Conservation (phyloP, 2,888 invertebrate genomes). For the Ypsolopha sequella region DNA sequence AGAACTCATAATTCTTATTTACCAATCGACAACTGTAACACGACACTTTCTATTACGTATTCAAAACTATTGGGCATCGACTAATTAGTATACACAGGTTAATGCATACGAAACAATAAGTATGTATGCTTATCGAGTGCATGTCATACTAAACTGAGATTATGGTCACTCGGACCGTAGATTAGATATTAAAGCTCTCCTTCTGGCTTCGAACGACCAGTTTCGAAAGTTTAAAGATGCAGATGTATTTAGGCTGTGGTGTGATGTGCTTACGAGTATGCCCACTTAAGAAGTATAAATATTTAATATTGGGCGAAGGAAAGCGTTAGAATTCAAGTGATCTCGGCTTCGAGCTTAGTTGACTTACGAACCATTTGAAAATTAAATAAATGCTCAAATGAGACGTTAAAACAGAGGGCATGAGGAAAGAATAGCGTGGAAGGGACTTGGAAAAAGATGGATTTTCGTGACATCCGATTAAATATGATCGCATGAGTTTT, state of each 20-base stretch:
- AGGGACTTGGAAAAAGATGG: no score
- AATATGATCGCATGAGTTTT: not conserved
- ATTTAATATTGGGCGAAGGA: conserved; percentile 66
- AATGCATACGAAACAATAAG: conserved; percentile 54
- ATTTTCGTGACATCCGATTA: not conserved
- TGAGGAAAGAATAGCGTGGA: no score
- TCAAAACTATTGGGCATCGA: conserved; percentile 57
- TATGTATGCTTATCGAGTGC: conserved; percentile 38
- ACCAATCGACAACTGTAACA: conserved; percentile 61
- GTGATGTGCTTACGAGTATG: conserved; percentile 25
- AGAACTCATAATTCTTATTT: conserved; percentile 35
- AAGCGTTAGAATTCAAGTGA: conserved; percentile 72
- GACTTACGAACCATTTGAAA: conserved; percentile 65
- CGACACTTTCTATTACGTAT: conserved; percentile 65
- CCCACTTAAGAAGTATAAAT: conserved; percentile 69
- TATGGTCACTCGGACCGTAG: conserved; percentile 1
- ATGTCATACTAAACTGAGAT: conserved; percentile 26
- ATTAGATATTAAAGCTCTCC: not conserved
- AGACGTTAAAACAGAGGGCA: conserved; percentile 48
- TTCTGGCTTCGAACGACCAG: not conserved
- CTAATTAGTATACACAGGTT: conserved; percentile 68
- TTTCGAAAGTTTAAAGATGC: not conserved
- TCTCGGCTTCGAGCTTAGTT: conserved; percentile 56
- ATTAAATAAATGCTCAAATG: conserved; percentile 60
- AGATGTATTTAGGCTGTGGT: conserved; percentile 4